These are phyloP conservation scores for Amphipyra tragopoginis DNA, from an alignment of 2,888 invertebrate species.

Conservation along the genomic window DNA sequence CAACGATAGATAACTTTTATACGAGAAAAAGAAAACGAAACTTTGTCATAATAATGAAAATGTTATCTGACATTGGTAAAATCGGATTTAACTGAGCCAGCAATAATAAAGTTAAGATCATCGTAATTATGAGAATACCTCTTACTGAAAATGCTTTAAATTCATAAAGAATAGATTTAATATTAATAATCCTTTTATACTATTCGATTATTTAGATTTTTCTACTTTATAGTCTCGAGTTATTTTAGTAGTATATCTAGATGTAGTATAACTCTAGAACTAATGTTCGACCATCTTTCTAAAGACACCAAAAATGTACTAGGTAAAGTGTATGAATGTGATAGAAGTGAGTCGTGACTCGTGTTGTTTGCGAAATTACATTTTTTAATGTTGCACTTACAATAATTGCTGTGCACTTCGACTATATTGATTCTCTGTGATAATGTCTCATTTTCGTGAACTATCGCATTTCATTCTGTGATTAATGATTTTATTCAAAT, in stretches of 20 bases:
- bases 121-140: slow-evolving; percentile 57
- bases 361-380: slow-evolving; percentile 63
- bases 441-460: slow-evolving; percentile 68
- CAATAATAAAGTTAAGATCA: slow-evolving; percentile 48
- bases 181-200: slow-evolving; percentile 57
- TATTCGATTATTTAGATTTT: slow-evolving; percentile 54
- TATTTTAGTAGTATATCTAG: slow-evolving; percentile 53
- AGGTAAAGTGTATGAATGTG: slow-evolving; percentile 74
- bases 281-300: slow-evolving; percentile 63
- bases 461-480: slow-evolving; percentile 65
- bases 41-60: no score
- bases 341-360: slow-evolving; percentile 65
- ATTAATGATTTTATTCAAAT: slow-evolving; percentile 48
- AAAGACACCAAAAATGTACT: slow-evolving; percentile 81
- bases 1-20: no score
- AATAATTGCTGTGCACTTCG: slow-evolving; percentile 70
- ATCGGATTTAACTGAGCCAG: slow-evolving; percentile 28
- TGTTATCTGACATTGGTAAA: no score
- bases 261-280: slow-evolving; percentile 56
- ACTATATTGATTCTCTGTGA: slow-evolving; percentile 78
- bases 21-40: no score
- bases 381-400: slow-evolving; percentile 70
- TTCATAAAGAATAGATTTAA: slow-evolving; percentile 58
- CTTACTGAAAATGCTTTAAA: slow-evolving; percentile 69
- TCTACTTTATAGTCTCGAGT: slow-evolving; percentile 51